Evolutionary conservation across 2,113 vertebrate species (phyloP).

Genomic region (Oreotrochilus melanogaster): DNA sequence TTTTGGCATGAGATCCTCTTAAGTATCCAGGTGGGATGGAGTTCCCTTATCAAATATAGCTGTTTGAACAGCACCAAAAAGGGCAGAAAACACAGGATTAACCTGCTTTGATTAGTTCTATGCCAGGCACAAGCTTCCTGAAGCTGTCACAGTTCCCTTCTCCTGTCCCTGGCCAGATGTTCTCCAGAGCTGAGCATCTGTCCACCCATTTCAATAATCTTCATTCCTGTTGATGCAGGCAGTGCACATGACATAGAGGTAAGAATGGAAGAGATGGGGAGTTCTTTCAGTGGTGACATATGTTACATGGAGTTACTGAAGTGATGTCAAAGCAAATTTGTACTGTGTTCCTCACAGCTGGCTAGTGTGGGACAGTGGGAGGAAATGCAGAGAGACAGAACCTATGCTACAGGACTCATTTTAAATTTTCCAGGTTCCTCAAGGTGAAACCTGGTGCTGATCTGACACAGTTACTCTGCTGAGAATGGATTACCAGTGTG

Average conservation of each 20-base stretch:
- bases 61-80: background rate
- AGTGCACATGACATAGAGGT: background rate
- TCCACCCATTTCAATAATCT: background rate
- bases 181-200: background rate
- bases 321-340: background rate
- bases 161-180: background rate
- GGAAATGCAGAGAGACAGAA: background rate
- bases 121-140: background rate
- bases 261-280: background rate
- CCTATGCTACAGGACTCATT: background rate
- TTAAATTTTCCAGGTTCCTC: background rate
- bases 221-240: background rate
- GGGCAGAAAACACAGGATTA: background rate
- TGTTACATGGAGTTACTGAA: background rate
- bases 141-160: background rate
- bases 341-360: background rate
- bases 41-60: background rate
- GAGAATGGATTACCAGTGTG: background rate
- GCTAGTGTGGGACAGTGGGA: background rate
- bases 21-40: background rate
- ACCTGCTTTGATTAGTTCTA: rapidly evolving
- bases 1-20: background rate
- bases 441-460: background rate
- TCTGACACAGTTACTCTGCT: background rate
- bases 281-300: background rate